Evolutionary conservation across 2,113 vertebrate species (phyloP).

Genomic region (Pionites leucogaster): DNA sequence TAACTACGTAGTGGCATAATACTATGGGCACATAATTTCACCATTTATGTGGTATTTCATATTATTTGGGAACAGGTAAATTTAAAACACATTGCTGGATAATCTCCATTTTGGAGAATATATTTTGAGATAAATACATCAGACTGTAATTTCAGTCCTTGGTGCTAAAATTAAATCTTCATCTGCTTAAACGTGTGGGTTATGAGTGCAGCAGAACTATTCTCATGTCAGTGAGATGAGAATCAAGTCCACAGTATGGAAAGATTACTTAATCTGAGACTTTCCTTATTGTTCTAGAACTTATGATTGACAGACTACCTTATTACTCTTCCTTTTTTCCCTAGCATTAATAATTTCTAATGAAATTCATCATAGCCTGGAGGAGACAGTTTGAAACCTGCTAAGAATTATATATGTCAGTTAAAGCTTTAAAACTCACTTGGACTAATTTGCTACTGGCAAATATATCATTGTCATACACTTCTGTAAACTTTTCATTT

Average conservation of each 20-base stretch:
- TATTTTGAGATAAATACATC: background rate
- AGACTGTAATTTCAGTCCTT: background rate
- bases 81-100: background rate
- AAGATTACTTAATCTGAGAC: constrained; percentile 39
- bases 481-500: constrained; percentile 67
- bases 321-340: constrained; percentile 22
- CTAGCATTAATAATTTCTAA: constrained; percentile 60
- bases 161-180: constrained; percentile 9
- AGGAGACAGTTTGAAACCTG: constrained; percentile 66
- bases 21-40: background rate
- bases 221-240: background rate
- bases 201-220: background rate
- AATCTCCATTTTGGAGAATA: background rate
- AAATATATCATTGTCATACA: constrained; percentile 64
- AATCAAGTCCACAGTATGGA: background rate
- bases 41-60: background rate
- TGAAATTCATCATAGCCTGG: constrained; percentile 73
- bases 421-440: constrained; percentile 67
- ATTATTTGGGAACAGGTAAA: background rate
- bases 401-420: constrained; percentile 68
- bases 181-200: background rate
- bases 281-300: constrained; percentile 6
- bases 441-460: constrained; percentile 70
- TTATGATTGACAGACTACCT: constrained; percentile 55
- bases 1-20: background rate